Evolutionary conservation across 2,888 invertebrate genomes (phyloP).

Genomic region (Torymus auratus): DNA sequence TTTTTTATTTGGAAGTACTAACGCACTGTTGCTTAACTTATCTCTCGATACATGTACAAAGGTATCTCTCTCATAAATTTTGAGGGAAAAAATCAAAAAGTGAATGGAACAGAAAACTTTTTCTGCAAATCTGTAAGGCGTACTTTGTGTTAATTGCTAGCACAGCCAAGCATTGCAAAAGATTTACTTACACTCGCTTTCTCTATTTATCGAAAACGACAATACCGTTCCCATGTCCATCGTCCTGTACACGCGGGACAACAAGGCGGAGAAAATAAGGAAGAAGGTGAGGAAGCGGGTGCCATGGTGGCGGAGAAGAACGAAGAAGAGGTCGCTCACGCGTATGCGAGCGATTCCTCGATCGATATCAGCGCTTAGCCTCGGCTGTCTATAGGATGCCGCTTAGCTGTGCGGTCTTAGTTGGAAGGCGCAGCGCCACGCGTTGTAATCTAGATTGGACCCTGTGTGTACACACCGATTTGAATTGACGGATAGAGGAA

Average conservation of each 20-base stretch:
- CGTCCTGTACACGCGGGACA: neutral
- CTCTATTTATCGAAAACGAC: no score
- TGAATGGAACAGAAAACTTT: no score
- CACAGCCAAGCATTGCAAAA: no score
- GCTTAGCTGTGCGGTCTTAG: neutral
- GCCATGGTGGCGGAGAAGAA: no score
- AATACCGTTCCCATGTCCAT: slow-evolving; percentile 39
- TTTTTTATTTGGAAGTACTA: no score
- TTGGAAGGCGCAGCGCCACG: slow-evolving; percentile 26
- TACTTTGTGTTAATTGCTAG: no score
- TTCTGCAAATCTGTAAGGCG: no score
- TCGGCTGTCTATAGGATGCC: neutral
- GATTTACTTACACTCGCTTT: no score
- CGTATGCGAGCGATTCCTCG: slow-evolving; percentile 41
- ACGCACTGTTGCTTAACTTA: no score
- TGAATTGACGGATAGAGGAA: neutral
- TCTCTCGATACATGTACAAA: no score
- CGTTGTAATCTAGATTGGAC: slow-evolving; percentile 48
- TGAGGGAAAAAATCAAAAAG: no score
- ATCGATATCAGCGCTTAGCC: slow-evolving; percentile 44
- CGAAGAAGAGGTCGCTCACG: slow-evolving; percentile 10
- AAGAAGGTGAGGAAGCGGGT: neutral
- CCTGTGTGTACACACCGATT: neutral
- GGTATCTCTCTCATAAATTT: no score
- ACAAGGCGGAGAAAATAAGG: neutral